phyloP scores from a whole-genome alignment of 2,113 vertebrate genomes.

The Ciconia boyciana region DNA sequence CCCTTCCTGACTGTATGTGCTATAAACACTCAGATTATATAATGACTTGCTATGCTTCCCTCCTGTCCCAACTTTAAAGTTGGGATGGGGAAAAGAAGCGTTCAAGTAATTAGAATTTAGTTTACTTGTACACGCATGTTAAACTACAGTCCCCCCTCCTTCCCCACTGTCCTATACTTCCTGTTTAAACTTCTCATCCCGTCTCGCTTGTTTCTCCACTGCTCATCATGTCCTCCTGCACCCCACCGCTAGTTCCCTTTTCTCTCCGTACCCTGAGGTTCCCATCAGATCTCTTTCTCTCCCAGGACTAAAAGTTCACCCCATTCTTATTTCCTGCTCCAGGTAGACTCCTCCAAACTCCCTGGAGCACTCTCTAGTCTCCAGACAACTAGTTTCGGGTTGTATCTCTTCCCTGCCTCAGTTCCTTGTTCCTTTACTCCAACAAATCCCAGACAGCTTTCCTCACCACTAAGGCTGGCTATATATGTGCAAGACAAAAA shows the following conservation, averaged over 20 bases:
- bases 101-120: neutral
- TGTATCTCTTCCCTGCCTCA: neutral
- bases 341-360: neutral
- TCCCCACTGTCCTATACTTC: neutral
- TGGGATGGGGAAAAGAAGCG: neutral
- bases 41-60: neutral
- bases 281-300: neutral
- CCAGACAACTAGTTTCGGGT: neutral
- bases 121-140: neutral
- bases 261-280: neutral
- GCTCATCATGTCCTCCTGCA: neutral
- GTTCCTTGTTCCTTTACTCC: neutral
- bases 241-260: neutral
- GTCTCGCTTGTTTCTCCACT: neutral
- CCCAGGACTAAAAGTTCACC: neutral
- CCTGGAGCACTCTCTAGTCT: neutral
- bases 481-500: rapidly evolving
- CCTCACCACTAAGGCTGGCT: neutral
- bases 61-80: neutral
- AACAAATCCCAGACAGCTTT: neutral
- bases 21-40: neutral
- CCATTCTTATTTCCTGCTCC: neutral
- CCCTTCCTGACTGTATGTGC: neutral
- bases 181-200: neutral
- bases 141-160: neutral